Conservation (phyloP, 2,888 invertebrate species). For the Eupelmus urozonus region DNA sequence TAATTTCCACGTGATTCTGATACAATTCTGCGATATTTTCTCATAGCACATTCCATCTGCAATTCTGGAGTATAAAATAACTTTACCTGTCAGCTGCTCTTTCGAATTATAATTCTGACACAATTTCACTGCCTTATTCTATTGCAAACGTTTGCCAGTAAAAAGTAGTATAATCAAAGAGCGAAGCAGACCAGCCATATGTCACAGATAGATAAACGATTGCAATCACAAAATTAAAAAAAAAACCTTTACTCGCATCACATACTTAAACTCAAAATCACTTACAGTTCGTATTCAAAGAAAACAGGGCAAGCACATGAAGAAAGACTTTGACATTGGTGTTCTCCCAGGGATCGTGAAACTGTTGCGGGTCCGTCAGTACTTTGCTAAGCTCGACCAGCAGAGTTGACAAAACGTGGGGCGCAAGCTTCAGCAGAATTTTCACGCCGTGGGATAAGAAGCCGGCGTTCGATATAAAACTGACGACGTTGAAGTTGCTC, state of each 20-base stretch:
- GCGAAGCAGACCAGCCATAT: too few relatives aligned
- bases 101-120: too few relatives aligned
- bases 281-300: conserved; percentile 73
- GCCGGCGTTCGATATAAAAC: conserved; percentile 70
- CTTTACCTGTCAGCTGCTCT: too few relatives aligned
- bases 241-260: background rate
- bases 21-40: too few relatives aligned
- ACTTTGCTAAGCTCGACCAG: conserved; percentile 68
- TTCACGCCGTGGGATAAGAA: conserved; percentile 67
- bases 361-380: conserved; percentile 68
- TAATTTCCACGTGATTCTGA: too few relatives aligned
- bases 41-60: too few relatives aligned
- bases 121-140: too few relatives aligned
- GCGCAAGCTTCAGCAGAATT: conserved; percentile 68
- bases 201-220: too few relatives aligned
- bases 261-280: conserved; percentile 9
- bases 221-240: too few relatives aligned
- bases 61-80: too few relatives aligned
- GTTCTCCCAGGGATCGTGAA: conserved; percentile 72
- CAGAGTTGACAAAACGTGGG: conserved; percentile 72
- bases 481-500: conserved; percentile 70
- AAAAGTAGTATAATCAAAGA: too few relatives aligned
- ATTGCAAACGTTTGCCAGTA: too few relatives aligned
- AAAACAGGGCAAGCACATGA: conserved; percentile 71
- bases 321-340: conserved; percentile 66